Conservation (phyloP, 2,888 invertebrate genomes). For the Leuctra nigra region DNA sequence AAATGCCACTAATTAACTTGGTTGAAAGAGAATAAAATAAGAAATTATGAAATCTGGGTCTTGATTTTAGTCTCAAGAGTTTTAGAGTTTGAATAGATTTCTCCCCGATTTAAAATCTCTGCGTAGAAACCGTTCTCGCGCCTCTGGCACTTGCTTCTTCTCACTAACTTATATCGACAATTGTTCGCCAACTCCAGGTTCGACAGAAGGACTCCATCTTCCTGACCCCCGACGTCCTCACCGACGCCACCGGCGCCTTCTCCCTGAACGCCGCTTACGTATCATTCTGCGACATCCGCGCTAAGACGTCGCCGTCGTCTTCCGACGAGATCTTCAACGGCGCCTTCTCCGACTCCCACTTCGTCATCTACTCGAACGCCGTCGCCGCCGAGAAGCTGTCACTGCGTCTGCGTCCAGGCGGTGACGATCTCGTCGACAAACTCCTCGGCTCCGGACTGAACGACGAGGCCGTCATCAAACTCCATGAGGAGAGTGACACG, state of each 20-base stretch:
- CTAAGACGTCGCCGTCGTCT: neutral
- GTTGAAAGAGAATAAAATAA: too few species aligned
- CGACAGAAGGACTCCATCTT: too few species aligned
- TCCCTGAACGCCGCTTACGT: neutral
- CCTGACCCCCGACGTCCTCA: too few species aligned
- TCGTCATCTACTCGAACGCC: neutral
- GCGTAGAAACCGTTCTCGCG: too few species aligned
- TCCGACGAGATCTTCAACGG: neutral
- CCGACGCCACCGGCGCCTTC: slow-evolving; percentile 1
- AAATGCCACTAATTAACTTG: too few species aligned
- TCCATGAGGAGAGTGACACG: neutral
- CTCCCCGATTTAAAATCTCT: too few species aligned
- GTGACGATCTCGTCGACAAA: neutral
- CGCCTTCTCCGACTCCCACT: neutral
- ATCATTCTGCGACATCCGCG: neutral
- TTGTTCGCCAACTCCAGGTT: too few species aligned
- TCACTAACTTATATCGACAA: too few species aligned
- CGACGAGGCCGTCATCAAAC: neutral
- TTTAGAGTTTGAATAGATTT: too few species aligned
- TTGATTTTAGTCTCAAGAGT: too few species aligned
- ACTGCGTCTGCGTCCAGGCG: neutral
- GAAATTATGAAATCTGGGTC: too few species aligned
- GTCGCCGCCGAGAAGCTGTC: neutral
- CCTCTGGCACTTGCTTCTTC: too few species aligned
- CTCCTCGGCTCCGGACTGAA: neutral